phyloP scores from a whole-genome alignment of 2,797 vertebrate species.

The Enteromius anoplus region DNA sequence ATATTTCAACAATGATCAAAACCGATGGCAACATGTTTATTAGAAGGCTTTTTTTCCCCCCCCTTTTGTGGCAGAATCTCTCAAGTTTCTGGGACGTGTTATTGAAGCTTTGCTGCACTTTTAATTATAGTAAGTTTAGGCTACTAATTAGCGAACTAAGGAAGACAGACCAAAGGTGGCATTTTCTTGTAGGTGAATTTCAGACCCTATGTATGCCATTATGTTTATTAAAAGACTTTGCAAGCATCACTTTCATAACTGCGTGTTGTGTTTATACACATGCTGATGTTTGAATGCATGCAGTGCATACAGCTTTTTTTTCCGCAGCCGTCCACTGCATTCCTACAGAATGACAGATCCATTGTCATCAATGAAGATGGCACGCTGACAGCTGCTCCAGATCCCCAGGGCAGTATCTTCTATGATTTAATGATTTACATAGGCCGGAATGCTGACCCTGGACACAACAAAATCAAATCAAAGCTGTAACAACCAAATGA shows the following conservation, averaged over 20 bases:
- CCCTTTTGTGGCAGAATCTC: constrained; percentile 56
- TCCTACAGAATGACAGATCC: constrained; percentile 19
- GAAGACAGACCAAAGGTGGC: constrained; percentile 14
- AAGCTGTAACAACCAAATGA: constrained; percentile 54
- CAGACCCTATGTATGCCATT: background rate
- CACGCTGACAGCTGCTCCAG: constrained; percentile 33
- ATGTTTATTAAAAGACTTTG: background rate
- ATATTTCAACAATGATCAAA: constrained; percentile 82
- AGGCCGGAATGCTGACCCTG: constrained; percentile 27
- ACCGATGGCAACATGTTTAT: constrained; percentile 70
- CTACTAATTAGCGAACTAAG: constrained; percentile 39
- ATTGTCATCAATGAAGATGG: constrained; percentile 51
- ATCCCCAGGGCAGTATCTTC: constrained; percentile 27
- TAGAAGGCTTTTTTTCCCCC: constrained; percentile 46
- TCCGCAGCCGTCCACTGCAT: background rate
- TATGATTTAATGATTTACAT: constrained; percentile 48
- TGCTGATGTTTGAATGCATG: background rate
- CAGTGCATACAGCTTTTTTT: background rate
- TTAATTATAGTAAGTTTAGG: constrained; percentile 45
- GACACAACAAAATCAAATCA: constrained; percentile 35
- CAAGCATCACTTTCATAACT: background rate
- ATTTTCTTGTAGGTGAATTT: background rate
- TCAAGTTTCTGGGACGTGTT: constrained; percentile 66
- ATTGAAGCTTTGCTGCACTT: constrained; percentile 56
- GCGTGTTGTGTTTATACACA: background rate